These are phyloP conservation scores for Carcinoscorpius rotundicauda DNA, from an alignment of 1,140 invertebrate species.

Conservation along the genomic window DNA sequence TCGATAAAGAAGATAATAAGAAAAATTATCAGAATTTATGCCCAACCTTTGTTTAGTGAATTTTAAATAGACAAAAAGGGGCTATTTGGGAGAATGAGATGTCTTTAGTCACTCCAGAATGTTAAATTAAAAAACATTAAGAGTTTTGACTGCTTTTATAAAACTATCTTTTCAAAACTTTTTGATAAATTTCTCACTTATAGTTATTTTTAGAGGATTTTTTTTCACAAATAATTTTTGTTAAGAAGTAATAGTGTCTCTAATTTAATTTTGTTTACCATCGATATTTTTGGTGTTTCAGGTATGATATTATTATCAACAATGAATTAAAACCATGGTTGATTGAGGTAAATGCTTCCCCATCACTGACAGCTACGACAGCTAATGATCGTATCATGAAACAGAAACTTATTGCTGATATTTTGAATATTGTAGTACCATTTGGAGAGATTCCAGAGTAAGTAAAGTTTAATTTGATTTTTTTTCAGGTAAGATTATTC, in stretches of 20 bases:
- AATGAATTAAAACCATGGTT: slow-evolving; percentile 74
- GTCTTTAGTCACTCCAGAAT: too few species aligned
- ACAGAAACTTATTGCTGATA: slow-evolving; percentile 90
- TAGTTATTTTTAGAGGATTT: too few species aligned
- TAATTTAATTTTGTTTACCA: slow-evolving; percentile 2
- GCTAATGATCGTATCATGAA: slow-evolving; percentile 92
- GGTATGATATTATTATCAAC: slow-evolving; percentile 78
- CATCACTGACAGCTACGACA: slow-evolving; percentile 85
- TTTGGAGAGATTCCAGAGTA: slow-evolving; percentile 79
- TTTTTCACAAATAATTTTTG: too few species aligned
- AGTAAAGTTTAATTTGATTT: slow-evolving; percentile 24
- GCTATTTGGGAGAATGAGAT: too few species aligned
- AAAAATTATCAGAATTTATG: too few species aligned
- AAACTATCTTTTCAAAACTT: too few species aligned
- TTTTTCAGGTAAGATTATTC: slow-evolving; percentile 4
- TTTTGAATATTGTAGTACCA: slow-evolving; percentile 78
- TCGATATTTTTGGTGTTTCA: slow-evolving; percentile 31
- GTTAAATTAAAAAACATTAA: too few species aligned
- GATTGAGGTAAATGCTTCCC: slow-evolving; percentile 84
- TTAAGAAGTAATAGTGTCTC: not conserved
- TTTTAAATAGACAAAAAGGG: too few species aligned
- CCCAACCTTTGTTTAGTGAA: too few species aligned
- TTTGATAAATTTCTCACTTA: too few species aligned
- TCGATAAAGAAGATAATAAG: too few species aligned
- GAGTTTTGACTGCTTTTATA: too few species aligned